A percentile compares a stretch with the other conserved stretches of the same genome.
These are phyloP conservation scores for Genyomyrus donnyi DNA, from an alignment of 2,113 vertebrate species.

Conservation along the genomic window DNA sequence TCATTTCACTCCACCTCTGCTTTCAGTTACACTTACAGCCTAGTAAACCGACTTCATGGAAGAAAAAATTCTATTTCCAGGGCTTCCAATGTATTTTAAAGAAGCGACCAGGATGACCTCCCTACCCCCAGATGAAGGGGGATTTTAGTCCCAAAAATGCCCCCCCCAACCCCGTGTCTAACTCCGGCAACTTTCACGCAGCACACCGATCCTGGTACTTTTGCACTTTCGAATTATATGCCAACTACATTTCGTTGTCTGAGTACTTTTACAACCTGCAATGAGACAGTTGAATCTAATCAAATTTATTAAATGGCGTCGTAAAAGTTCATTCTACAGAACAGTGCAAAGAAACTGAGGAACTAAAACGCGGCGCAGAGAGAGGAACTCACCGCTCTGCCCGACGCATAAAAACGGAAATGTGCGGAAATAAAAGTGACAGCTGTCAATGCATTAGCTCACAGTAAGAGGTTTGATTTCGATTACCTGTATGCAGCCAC, in stretches of 20 bases:
- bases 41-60: not conserved
- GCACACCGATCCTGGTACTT: not conserved
- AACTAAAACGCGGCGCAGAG: not conserved
- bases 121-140: not conserved
- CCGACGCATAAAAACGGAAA: not conserved
- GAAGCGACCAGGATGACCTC: not conserved
- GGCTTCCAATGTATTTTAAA: not conserved
- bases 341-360: not conserved
- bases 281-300: not conserved
- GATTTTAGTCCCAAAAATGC: not conserved
- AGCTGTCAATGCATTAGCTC: not conserved
- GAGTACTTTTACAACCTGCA: not conserved
- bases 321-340: not conserved
- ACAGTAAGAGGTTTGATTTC: not conserved
- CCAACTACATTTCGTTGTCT: not conserved
- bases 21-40: not conserved
- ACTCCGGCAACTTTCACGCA: not conserved
- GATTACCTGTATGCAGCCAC: constrained; percentile 81
- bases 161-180: not conserved
- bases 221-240: not conserved
- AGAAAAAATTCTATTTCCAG: not conserved
- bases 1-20: not conserved
- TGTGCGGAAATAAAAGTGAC: not conserved
- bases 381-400: not conserved
- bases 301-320: not conserved